Base-by-base conservation (phyloP, 2,888 invertebrate species). In the Macrophya alboannulata region DNA sequence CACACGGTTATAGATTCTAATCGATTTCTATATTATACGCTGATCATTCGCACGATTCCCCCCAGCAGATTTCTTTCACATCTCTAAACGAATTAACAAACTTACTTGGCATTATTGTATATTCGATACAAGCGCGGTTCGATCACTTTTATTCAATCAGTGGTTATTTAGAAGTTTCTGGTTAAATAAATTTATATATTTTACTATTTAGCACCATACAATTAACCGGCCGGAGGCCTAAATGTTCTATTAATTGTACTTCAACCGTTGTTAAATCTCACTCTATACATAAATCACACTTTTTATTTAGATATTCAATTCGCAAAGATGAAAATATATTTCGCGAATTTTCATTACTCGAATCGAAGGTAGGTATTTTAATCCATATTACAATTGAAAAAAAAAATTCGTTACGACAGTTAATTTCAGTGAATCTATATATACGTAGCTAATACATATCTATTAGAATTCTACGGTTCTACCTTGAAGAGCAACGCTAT, bases 401-500 rank as follows among this genome's bases (percentile, higher is more conserved):
- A 31, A 2, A 31, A 31, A n/a, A n/a, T n/a, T 31, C 31, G 1
- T 31, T 31, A 31, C n/a, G 3, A 31, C n/a, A n/a, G 40, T 71
- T 43, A 12, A 40, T 71, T 6, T 37, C 37, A 74, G 51, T 25
- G 25, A 55, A 10, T 71, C 17, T 71, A 68, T 71, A 40, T 37
- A 6, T 71, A 71, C n/a, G n/a, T 74, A 21, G 40, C 31, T 31
- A 31, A 2, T 31, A 31, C 31, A n/a, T 21, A 72, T 72, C 62
- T 62, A 74, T 74, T 45, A 81, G 40, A 62, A 62, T 59, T 81
- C 37, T 21, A 51, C 62, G 59, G 62, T 21, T 62, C 81, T 81
- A 81, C 81, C 81, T 81, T 81, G 81, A 81, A 25, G 59, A 62
- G 40, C 21, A 81, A 81, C 62, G 81, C 81, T 81, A 81, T 81